Percentiles rank a stretch among this genome's conserved stretches.
Conservation (phyloP, 2,113 vertebrate species). For the Mesembrinibis cayennensis region DNA sequence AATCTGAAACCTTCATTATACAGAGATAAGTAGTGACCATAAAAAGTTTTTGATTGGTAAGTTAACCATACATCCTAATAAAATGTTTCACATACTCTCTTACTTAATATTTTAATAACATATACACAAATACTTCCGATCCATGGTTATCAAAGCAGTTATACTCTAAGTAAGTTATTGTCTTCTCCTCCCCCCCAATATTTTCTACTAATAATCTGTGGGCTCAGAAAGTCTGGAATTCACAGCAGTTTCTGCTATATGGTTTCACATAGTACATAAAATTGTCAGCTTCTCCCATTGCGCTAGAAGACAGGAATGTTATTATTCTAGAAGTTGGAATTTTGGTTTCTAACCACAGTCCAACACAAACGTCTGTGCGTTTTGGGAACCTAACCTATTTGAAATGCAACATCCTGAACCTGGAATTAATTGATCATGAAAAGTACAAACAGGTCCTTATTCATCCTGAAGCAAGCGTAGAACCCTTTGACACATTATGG, state of each 20-base stretch:
- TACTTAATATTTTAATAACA: not conserved
- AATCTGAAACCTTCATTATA: not conserved
- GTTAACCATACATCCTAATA: not conserved
- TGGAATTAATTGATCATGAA: conserved; percentile 79
- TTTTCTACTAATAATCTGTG: conserved; percentile 42
- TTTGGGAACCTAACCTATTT: conserved; percentile 71
- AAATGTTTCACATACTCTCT: not conserved
- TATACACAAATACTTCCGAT: not conserved
- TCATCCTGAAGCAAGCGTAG: conserved; percentile 59
- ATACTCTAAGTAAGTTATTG: not conserved
- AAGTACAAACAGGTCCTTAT: conserved; percentile 73
- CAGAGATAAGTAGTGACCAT: not conserved
- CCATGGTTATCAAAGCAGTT: conserved; percentile 13
- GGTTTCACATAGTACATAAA: conserved; percentile 74
- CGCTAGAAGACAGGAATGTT: conserved; percentile 78
- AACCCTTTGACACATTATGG: conserved; percentile 74
- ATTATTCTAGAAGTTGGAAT: conserved; percentile 76
- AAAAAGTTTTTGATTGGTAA: not conserved
- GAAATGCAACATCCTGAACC: conserved; percentile 74
- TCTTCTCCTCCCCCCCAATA: not conserved
- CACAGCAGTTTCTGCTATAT: conserved; percentile 68
- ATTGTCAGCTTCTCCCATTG: conserved; percentile 78
- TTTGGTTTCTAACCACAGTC: conserved; percentile 73
- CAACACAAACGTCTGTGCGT: conserved; percentile 76
- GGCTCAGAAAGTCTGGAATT: conserved; percentile 70